phyloP scores from a whole-genome alignment of 2,797 vertebrate genomes.

The Gadopsis marmoratus region DNA sequence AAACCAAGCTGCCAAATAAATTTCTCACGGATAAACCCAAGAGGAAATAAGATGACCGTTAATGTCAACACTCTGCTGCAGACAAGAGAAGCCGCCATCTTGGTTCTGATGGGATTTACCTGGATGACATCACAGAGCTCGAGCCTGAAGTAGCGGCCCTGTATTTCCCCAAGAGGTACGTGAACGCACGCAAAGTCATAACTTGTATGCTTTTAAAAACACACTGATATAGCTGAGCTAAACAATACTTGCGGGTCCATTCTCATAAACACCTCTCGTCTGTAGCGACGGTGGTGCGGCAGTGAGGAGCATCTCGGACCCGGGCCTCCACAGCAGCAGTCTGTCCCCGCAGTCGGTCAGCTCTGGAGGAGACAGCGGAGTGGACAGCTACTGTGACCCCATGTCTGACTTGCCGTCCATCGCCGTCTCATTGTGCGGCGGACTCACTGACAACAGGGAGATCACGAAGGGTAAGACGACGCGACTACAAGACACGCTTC shows the following conservation, averaged over 20 bases:
- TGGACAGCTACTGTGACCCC: conserved; percentile 92
- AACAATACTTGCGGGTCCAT: neutral
- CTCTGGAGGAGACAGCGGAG: conserved; percentile 94
- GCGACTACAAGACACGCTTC: neutral
- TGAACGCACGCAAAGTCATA: rapidly evolving
- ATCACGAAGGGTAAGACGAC: conserved; percentile 89
- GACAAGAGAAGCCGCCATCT: conserved; percentile 95
- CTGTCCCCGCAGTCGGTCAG: conserved; percentile 93
- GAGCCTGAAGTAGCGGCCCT: conserved; percentile 96
- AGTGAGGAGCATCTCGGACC: conserved; percentile 79
- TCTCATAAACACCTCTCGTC: neutral
- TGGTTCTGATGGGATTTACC: conserved; percentile 95
- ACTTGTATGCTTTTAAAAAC: neutral
- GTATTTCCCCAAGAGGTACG: conserved; percentile 97
- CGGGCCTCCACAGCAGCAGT: conserved; percentile 82
- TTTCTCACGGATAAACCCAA: neutral
- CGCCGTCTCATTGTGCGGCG: conserved; percentile 95
- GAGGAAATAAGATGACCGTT: neutral
- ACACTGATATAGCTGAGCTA: neutral
- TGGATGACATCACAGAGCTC: conserved; percentile 96
- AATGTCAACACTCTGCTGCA: conserved; percentile 57
- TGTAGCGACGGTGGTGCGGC: conserved; percentile 81
- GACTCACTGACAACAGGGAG: conserved; percentile 92
- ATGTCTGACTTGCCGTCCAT: conserved; percentile 91
- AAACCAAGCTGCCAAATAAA: neutral